phyloP scores from a whole-genome alignment of 2,797 vertebrate species.

The Capromys pilorides region DNA sequence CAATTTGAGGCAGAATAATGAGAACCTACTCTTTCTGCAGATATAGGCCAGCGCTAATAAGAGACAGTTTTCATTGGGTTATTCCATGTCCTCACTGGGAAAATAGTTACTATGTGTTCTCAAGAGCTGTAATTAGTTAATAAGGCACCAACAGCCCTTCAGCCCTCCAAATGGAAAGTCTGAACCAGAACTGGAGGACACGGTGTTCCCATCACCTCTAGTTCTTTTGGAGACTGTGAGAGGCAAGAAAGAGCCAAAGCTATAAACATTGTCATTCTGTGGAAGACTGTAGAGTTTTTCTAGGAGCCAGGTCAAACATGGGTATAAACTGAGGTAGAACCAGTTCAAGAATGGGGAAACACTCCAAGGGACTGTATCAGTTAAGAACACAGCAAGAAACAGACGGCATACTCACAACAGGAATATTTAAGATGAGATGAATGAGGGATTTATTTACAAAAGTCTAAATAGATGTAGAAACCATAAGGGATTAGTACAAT shows the following conservation, averaged over 20 bases:
- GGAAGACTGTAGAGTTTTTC: not conserved
- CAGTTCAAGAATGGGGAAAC: not conserved
- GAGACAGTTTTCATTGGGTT: conserved; percentile 28
- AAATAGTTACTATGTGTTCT: not conserved
- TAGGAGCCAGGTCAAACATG: not conserved
- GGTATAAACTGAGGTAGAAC: not conserved
- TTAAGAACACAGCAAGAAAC: not conserved
- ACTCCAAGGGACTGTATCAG: not conserved
- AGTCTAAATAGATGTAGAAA: conserved; percentile 19
- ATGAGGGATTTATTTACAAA: conserved; percentile 29
- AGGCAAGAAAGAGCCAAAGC: not conserved
- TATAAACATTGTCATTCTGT: not conserved
- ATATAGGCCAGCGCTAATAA: not conserved
- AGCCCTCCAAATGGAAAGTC: not conserved
- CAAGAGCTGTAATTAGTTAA: not conserved
- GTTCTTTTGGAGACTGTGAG: not conserved
- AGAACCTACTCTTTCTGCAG: not conserved
- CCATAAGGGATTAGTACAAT: not conserved
- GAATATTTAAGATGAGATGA: not conserved
- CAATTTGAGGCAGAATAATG: not conserved
- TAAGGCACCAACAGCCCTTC: not conserved
- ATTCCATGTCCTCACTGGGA: not conserved
- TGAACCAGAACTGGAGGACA: not conserved
- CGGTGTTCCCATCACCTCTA: too few relatives aligned
- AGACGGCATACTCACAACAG: not conserved